These are phyloP conservation scores for Entomobrya multifasciata DNA, from an alignment of 2,888 invertebrate genomes.

Conservation along the genomic window DNA sequence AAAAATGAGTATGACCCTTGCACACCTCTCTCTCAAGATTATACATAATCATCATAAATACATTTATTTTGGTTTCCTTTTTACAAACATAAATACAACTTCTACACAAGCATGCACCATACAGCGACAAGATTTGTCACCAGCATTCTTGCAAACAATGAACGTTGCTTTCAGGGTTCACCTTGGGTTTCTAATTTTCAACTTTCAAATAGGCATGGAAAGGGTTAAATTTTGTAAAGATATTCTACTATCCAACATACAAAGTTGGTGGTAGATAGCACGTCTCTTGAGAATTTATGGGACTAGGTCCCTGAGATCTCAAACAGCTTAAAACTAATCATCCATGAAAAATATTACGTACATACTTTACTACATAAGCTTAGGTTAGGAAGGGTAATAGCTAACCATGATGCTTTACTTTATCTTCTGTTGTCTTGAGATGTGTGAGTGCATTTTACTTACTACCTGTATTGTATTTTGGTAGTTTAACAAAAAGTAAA, in stretches of 20 bases:
- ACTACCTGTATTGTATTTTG: background rate
- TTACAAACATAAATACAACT: background rate
- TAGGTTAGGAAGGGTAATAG: background rate
- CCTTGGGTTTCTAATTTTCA: slow-evolving; percentile 52
- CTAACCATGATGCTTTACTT: background rate
- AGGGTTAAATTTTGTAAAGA: background rate
- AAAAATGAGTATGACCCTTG: slow-evolving; percentile 23
- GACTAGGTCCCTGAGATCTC: slow-evolving; percentile 20
- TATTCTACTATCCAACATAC: background rate
- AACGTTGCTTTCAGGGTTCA: slow-evolving; percentile 14
- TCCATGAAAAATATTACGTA: slow-evolving; percentile 25
- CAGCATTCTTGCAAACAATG: background rate
- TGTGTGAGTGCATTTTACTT: background rate
- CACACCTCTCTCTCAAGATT: background rate
- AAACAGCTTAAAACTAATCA: slow-evolving; percentile 39
- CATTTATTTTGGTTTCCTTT: background rate
- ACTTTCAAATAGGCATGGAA: slow-evolving; percentile 25
- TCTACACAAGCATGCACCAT: background rate
- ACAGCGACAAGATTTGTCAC: background rate
- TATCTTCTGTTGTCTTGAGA: slow-evolving; percentile 5
- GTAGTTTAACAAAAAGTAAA: background rate
- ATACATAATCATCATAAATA: no score
- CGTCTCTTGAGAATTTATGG: slow-evolving; percentile 6
- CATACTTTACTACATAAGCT: no score
- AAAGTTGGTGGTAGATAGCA: background rate